Percentiles rank a stretch among this genome's conserved stretches.
Conservation (phyloP, 2,888 invertebrate genomes). For the Petrophora chlorosata region DNA sequence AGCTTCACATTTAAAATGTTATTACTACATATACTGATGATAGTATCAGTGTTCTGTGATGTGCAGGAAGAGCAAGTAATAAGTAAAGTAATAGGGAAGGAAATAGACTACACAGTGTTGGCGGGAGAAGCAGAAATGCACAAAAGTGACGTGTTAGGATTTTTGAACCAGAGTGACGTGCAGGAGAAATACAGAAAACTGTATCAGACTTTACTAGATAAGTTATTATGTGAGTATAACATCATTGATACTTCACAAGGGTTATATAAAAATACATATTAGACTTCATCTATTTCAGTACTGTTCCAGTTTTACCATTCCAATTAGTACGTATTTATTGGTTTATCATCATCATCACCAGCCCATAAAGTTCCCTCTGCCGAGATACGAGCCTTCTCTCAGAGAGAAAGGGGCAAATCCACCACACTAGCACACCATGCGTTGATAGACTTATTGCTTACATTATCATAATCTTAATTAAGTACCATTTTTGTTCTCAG, state of each 20-base stretch:
- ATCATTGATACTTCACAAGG: too few relatives aligned
- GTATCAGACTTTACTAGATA: conserved; percentile 57
- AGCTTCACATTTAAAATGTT: conserved; percentile 6
- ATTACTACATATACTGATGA: conserved; percentile 14
- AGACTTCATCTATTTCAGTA: too few relatives aligned
- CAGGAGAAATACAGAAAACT: conserved; percentile 58
- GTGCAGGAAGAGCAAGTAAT: conserved; percentile 9
- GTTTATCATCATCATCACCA: too few relatives aligned
- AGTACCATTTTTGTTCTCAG: too few relatives aligned
- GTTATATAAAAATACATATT: not conserved
- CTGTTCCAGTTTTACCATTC: too few relatives aligned
- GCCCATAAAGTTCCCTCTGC: too few relatives aligned
- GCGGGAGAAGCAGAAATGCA: conserved; percentile 65
- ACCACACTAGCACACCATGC: too few relatives aligned
- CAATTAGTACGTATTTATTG: too few relatives aligned
- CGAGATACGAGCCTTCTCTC: too few relatives aligned
- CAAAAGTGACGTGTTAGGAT: conserved; percentile 61
- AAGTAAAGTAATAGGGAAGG: conserved; percentile 38
- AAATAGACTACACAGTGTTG: conserved; percentile 63
- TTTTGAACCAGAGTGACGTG: conserved; percentile 58
- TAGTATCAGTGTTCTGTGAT: conserved; percentile 24
- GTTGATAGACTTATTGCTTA: too few relatives aligned
- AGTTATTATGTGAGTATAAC: conserved; percentile 52
- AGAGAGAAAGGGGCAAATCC: too few relatives aligned
- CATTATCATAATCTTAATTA: too few relatives aligned